Base-by-base conservation (phyloP, 1,140 invertebrate species). In the Pseudomyrmex dendroicus region DNA sequence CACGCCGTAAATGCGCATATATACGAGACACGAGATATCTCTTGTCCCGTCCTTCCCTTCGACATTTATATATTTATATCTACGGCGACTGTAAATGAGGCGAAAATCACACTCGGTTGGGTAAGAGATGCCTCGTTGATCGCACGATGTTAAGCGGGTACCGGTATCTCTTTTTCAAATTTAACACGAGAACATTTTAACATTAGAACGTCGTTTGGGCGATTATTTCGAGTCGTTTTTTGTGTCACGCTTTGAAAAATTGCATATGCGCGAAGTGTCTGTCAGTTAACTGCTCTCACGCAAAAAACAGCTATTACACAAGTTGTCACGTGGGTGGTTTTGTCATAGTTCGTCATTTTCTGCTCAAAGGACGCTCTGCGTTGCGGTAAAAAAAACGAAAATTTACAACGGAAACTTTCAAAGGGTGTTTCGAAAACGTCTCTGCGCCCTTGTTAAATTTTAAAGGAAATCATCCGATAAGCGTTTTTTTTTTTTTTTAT, bases 91-190 rank as follows among this genome's bases (percentile, higher is more conserved):
- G 74, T 90, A 91, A 88, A 89, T 91, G 86, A 89, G 78, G 86
- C 77, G 90, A 89, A 89, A 90, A 91, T 91, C 86, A 91, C 89
- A 66, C 88, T 90, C 54, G 82, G 68, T 56, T 84, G 88, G 62
- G 59, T 82, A 73, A 78, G 76, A 80, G 67, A 84, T 68, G 74
- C 66, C 68, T 52, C 64, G 54, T 73, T 54, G 50, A 3, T 80
- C 52, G 20, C 68, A 15, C 52, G 25, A 56, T 68, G 68, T 54
- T 63, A 67, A 10, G 52, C 22, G 52, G 17, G 63, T 59, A 22
- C 48, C 54, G 25, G 12, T 61, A 12, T 61, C 12, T 68, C 12
- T n/a, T 7, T 73, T 73, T 20, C 56, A 44, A 73, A 20, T 59
- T 73, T 44, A 63, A 59, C 4, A 48, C 12, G 20, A 50, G 15